Evolutionary conservation across 2,113 vertebrate species (phyloP).

Genomic region (Pangasianodon gigas): DNA sequence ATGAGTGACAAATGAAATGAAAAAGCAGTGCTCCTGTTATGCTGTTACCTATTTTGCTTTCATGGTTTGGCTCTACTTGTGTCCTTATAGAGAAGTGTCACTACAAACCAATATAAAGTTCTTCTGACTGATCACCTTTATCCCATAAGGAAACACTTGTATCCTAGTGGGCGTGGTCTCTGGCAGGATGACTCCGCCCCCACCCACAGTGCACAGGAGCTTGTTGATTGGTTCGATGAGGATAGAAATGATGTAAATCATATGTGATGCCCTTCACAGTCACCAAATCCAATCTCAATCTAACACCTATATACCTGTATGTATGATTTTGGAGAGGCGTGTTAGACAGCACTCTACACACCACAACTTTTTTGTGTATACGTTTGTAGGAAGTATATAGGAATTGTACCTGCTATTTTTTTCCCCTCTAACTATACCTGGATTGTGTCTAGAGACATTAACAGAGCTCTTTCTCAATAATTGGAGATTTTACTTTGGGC

Average conservation of each 20-base stretch:
- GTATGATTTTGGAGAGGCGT: not conserved
- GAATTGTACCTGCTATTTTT: not conserved
- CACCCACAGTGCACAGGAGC: not conserved
- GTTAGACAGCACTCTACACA: not conserved
- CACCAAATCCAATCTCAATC: not conserved
- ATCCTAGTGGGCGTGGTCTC: not conserved
- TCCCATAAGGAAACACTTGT: not conserved
- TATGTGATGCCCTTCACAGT: not conserved
- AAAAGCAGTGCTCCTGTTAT: not conserved
- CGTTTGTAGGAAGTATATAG: not conserved
- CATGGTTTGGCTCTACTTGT: too few relatives aligned
- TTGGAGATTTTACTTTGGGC: not conserved
- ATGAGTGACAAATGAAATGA: not conserved
- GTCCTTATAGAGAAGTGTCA: not conserved
- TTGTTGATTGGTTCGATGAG: not conserved
- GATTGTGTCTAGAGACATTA: not conserved
- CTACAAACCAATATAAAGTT: not conserved
- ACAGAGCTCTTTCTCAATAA: not conserved
- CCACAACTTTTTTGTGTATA: not conserved
- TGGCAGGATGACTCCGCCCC: not conserved
- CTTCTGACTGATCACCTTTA: not conserved
- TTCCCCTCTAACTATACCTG: not conserved
- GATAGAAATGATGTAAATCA: not conserved
- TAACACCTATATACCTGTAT: not conserved
- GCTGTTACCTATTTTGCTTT: too few relatives aligned